Conservation (phyloP, 2,888 invertebrate genomes). For the Lochmaea capreae region DNA sequence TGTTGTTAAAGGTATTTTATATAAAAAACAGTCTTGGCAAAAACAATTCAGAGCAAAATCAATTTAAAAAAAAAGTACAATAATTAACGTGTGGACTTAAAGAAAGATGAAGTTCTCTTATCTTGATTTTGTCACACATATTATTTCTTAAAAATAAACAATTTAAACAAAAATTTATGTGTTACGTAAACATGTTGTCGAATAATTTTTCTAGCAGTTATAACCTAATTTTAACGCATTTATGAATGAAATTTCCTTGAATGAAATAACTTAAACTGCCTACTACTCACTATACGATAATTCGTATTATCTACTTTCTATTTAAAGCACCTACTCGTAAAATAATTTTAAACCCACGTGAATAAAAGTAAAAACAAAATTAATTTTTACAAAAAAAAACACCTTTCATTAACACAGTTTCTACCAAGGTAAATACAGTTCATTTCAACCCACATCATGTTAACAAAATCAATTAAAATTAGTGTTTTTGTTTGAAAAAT, state of each 20-base stretch:
- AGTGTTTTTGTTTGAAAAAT: neutral
- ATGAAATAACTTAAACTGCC: conserved; percentile 20
- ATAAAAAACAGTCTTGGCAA: too few relatives aligned
- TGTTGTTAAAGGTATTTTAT: too few relatives aligned
- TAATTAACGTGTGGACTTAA: too few relatives aligned
- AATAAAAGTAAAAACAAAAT: neutral
- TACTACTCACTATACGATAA: neutral
- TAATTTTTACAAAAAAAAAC: neutral
- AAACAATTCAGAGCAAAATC: too few relatives aligned
- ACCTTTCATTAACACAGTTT: too few relatives aligned
- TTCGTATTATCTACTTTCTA: conserved; percentile 7
- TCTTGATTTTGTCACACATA: too few relatives aligned
- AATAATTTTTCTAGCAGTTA: neutral
- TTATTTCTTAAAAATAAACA: too few relatives aligned
- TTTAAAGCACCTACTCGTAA: neutral
- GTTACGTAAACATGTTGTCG: neutral
- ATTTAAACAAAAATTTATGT: neutral
- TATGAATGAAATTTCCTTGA: conserved; percentile 36
- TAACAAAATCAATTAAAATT: too few relatives aligned
- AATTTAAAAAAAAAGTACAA: too few relatives aligned
- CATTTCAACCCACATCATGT: too few relatives aligned
- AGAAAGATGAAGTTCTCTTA: too few relatives aligned
- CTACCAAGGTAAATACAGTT: too few relatives aligned
- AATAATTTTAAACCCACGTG: conserved; percentile 12
- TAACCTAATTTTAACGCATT: conserved; percentile 2